phyloP scores from a whole-genome alignment of 1,140 invertebrate genomes.

The Centruroides vittatus region DNA sequence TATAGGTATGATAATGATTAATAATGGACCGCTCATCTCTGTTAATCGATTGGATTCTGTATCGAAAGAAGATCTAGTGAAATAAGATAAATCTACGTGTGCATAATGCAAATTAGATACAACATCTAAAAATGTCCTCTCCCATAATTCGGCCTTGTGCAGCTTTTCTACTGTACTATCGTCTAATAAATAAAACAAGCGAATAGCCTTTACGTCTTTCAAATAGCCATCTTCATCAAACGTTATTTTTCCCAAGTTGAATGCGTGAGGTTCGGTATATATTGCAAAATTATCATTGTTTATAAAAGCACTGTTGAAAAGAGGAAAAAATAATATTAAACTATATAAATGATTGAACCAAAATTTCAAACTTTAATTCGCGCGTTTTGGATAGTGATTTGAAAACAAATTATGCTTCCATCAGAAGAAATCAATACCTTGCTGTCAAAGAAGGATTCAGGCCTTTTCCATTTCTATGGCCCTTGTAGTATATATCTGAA shows the following conservation, averaged over 20 bases:
- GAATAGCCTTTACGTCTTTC: conserved; percentile 60
- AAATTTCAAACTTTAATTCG: too few species aligned
- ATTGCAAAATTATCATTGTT: conserved; percentile 49
- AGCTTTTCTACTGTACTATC: conserved; percentile 60
- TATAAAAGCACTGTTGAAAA: conserved; percentile 71
- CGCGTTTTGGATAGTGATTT: too few species aligned
- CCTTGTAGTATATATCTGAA: too few species aligned
- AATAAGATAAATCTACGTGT: too few species aligned
- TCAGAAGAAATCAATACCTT: too few species aligned
- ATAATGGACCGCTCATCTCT: conserved; percentile 69
- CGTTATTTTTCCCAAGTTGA: conserved; percentile 67
- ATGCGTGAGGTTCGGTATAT: conserved; percentile 46
- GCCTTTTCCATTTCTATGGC: too few species aligned
- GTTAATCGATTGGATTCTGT: conserved; percentile 30
- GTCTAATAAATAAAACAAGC: conserved; percentile 68
- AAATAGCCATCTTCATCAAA: conserved; percentile 55
- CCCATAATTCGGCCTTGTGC: conserved; percentile 52
- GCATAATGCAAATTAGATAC: too few species aligned
- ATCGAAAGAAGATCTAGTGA: too few species aligned
- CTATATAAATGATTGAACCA: too few species aligned
- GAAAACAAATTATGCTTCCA: too few species aligned
- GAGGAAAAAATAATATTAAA: conserved; percentile 41
- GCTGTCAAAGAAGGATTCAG: too few species aligned
- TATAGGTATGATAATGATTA: conserved; percentile 64
- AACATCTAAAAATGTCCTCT: conserved; percentile 39